Evolutionary conservation across 2,113 vertebrate genomes (phyloP).

Genomic region (Lophochroa leadbeateri): DNA sequence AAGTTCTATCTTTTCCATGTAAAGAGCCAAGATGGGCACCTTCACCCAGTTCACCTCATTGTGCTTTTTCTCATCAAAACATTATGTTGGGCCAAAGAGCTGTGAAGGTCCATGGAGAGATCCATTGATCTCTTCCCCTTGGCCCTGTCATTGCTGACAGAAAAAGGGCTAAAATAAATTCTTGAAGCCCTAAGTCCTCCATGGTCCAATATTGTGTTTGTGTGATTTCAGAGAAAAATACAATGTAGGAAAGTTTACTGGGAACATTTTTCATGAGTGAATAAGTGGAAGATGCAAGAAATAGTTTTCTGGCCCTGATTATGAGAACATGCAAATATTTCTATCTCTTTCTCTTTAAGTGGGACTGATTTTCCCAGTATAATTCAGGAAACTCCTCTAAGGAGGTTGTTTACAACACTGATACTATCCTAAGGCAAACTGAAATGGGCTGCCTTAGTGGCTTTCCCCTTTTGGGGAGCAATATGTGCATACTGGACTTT

Average conservation of each 20-base stretch:
- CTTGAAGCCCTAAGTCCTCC: not conserved
- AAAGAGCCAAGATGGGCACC: not conserved
- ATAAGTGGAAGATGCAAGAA: not conserved
- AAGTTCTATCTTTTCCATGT: not conserved
- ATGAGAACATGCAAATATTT: not conserved
- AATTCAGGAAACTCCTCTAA: not conserved
- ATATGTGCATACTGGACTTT: not conserved
- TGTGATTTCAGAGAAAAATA: not conserved
- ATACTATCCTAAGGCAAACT: not conserved
- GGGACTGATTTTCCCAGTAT: not conserved
- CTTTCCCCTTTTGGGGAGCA: not conserved
- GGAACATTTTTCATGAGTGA: not conserved
- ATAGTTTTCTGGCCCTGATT: not conserved
- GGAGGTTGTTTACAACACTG: not conserved
- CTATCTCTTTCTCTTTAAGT: not conserved
- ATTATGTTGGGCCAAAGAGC: rapidly evolving
- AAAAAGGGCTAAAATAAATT: not conserved
- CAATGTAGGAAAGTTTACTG: not conserved
- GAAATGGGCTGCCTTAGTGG: not conserved
- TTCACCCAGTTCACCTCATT: not conserved
- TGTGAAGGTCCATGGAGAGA: not conserved
- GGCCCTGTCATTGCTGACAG: not conserved
- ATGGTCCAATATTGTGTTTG: not conserved
- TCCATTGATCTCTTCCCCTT: not conserved
- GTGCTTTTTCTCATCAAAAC: not conserved